These are phyloP conservation scores for Sanderia malayensis DNA, from an alignment of 30 jellyfish, hydroid and myxozoan genomes.

Conservation along the genomic window DNA sequence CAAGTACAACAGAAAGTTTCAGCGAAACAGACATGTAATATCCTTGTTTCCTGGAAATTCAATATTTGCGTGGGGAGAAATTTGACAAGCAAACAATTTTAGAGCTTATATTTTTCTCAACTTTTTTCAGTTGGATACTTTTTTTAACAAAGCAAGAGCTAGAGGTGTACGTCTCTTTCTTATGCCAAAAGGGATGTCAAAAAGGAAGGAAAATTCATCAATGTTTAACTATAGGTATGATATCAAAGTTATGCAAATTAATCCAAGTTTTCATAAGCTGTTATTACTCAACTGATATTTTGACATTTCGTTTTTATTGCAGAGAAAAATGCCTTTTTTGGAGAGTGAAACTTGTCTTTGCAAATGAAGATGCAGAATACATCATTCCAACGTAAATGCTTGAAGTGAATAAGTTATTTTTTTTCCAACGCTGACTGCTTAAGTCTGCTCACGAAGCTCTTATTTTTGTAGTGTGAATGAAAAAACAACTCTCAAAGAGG, in stretches of 20 bases:
- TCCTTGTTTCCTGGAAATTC: too few species aligned
- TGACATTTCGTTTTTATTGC: too few species aligned
- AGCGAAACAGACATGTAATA: neutral
- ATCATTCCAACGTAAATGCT: constrained; percentile 2
- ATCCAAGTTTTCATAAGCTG: too few species aligned
- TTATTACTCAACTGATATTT: too few species aligned
- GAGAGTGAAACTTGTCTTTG: constrained; percentile 43
- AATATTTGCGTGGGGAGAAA: neutral
- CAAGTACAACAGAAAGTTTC: too few species aligned
- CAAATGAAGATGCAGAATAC: constrained; percentile 39
- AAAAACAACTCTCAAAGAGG: constrained; percentile 8
- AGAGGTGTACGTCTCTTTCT: constrained; percentile 13
- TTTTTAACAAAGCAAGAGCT: constrained; percentile 21
- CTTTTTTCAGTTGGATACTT: constrained; percentile 12
- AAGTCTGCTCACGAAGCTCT: too few species aligned
- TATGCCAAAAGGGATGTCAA: constrained; percentile 37
- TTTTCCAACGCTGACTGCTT: too few species aligned
- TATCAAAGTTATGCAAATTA: too few species aligned
- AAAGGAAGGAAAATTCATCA: constrained; percentile 39
- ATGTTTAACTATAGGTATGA: constrained; percentile 26
- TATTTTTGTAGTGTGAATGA: constrained; percentile 26
- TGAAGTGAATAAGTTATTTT: too few species aligned
- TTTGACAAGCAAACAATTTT: neutral
- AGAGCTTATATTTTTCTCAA: neutral
- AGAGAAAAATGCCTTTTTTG: too few species aligned